Percentiles rank a stretch among this genome's conserved stretches.
Conservation (phyloP, 2,888 invertebrate species). For the Alloplasta piceator region DNA sequence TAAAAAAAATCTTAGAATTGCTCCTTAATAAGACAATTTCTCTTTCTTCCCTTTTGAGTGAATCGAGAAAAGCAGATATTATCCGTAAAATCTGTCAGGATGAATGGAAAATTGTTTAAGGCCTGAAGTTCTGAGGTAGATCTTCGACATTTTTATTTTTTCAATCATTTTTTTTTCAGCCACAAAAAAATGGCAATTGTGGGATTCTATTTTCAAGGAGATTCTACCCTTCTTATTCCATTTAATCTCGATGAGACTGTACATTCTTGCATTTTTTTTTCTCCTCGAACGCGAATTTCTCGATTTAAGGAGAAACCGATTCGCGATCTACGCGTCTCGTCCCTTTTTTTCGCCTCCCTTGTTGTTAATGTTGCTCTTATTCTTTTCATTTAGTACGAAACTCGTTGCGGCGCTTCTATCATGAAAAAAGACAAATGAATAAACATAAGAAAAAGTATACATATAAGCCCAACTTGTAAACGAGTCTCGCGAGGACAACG, state of each 20-base stretch:
- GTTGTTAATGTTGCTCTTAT: background rate
- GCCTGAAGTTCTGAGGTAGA: background rate
- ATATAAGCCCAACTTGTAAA: constrained; percentile 13
- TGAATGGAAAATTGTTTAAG: too few relatives aligned
- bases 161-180: constrained; percentile 4
- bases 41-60: too few relatives aligned
- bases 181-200: constrained; percentile 30
- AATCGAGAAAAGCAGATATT: too few relatives aligned
- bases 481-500: constrained; percentile 33
- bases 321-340: constrained; percentile 16
- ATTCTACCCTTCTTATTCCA: constrained; percentile 41
- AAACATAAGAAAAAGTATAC: background rate
- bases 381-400: constrained; percentile 21
- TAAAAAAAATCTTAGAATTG: background rate
- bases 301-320: constrained; percentile 7
- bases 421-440: background rate
- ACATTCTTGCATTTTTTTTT: constrained; percentile 47
- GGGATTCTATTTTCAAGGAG: background rate
- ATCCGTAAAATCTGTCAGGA: too few relatives aligned
- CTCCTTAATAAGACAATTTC: too few relatives aligned
- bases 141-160: background rate
- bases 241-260: constrained; percentile 36
- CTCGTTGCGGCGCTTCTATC: constrained; percentile 14
- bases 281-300: constrained; percentile 17
- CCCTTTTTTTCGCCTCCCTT: constrained; percentile 11